A percentile compares a stretch with the other conserved stretches of the same genome.
Evolutionary conservation across 2,113 vertebrate genomes (phyloP).

Genomic region (Coturnix japonica): DNA sequence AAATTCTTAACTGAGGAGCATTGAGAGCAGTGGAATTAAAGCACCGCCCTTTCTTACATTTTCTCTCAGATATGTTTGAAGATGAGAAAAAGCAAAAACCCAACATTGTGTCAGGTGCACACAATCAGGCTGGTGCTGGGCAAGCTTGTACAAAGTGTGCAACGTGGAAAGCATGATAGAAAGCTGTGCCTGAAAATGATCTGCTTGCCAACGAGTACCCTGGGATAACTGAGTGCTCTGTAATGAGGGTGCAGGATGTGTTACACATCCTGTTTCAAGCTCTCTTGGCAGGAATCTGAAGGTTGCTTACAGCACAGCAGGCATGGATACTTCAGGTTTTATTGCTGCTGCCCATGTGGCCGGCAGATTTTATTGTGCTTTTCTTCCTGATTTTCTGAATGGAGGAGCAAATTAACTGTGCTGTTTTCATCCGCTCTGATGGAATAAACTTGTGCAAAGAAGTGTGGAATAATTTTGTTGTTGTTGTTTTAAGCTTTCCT

Average conservation of each 20-base stretch:
- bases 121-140: accelerated
- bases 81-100: too few species aligned
- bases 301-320: neutral
- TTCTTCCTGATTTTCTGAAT: neutral
- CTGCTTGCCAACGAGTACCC: neutral
- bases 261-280: neutral
- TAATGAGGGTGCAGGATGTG: neutral
- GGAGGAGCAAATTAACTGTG: neutral
- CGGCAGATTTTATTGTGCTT: neutral
- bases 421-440: neutral
- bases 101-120: neutral
- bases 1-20: neutral
- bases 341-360: neutral
- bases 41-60: neutral
- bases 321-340: neutral
- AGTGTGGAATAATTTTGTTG: neutral
- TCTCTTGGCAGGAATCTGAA: conserved; percentile 22
- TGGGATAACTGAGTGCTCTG: neutral
- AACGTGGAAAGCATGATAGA: accelerated
- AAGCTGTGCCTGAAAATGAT: accelerated
- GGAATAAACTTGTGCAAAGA: neutral
- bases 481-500: neutral
- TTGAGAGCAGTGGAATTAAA: neutral
- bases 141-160: accelerated
- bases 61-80: neutral